Evolutionary conservation across 1,140 invertebrate species (phyloP), one percentile per base, ranked within the genome.

Genomic region (Drosophila varians): DNA sequence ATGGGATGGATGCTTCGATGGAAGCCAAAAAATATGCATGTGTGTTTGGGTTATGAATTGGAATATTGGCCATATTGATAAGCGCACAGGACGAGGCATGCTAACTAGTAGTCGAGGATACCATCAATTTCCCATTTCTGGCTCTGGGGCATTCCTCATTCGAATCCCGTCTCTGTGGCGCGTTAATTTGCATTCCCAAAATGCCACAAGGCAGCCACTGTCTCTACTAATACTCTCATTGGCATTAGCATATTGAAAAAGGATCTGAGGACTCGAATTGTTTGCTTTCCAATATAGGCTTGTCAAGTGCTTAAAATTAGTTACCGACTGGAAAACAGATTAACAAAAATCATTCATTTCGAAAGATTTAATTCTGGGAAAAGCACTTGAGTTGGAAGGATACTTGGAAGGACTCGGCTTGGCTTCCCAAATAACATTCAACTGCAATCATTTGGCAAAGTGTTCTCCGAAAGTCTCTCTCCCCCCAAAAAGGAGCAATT

Each of bases 141-240:
- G 48, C 56, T 16, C 43, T 36, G 31, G 25, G 48, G 73, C 78
- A 60, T 46, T 74, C 70, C 65, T 69, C 74, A 69, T 74, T 82
- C 54, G 38, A 57, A 43, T 60, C 53, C 38, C 36, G 21, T 18
- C 36, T 26, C 14, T 14, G n/a, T 42, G 42, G 48, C 16, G 65
- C 28, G 55, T 79, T 75, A 72, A 84, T 84, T 84, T 84, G 79
- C 80, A 84, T 84, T 64, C 28, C 28, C 43, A 23, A 73, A 58
- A 53, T 61, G 42, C 56, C 60, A 48, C 14, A 61, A 64, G 42
- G 21, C 56, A 42, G 14, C 19, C 26, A 45, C 38, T n/a, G 28
- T 23, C 36, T 71, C 42, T 21, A 16, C n/a, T 26, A 28, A 19
- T 53, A 47, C 7, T 18, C 4, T 34, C 46, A 31, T 52, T 74